Conservation (phyloP, 2,888 invertebrate species). For the Sympetrum striolatum region DNA sequence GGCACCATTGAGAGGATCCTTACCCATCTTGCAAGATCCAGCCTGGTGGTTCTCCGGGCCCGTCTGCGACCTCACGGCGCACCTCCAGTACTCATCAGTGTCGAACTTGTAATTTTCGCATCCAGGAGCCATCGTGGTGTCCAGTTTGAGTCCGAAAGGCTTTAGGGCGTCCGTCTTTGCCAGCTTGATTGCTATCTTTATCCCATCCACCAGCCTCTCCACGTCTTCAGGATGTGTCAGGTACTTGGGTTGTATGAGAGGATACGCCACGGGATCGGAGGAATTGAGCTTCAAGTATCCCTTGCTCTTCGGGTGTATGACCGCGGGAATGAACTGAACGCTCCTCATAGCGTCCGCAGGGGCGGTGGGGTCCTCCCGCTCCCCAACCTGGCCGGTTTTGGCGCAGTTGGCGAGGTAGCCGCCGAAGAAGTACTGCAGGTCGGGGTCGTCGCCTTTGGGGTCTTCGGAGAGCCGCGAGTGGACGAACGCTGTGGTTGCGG, state of each 20-base stretch:
- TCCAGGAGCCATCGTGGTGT: conserved; percentile 74
- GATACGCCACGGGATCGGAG: conserved; percentile 79
- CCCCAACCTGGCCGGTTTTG: conserved; percentile 85
- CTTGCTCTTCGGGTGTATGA: conserved; percentile 85
- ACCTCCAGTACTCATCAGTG: conserved; percentile 69
- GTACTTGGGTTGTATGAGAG: conserved; percentile 85
- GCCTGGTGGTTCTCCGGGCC: conserved; percentile 72
- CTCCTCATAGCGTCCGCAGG: conserved; percentile 65
- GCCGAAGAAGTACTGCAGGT: conserved; percentile 86
- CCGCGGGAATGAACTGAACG: conserved; percentile 69
- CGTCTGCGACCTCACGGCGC: conserved; percentile 66
- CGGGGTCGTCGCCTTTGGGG: conserved; percentile 77
- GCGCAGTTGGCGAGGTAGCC: conserved; percentile 87
- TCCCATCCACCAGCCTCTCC: conserved; percentile 80
- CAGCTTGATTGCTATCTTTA: conserved; percentile 76
- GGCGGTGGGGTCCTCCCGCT: conserved; percentile 55
- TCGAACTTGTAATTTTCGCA: conserved; percentile 79
- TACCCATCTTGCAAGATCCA: conserved; percentile 71
- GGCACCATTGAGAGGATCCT: conserved; percentile 63
- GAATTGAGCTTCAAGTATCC: conserved; percentile 69
- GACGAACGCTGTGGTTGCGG: conserved; percentile 85
- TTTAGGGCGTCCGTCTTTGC: conserved; percentile 71
- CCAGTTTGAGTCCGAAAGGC: conserved; percentile 77
- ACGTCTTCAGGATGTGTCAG: conserved; percentile 80
- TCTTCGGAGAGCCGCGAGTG: conserved; percentile 79